These are phyloP conservation scores for Coenonympha arcania DNA, from an alignment of 2,888 invertebrate genomes.

Conservation along the genomic window DNA sequence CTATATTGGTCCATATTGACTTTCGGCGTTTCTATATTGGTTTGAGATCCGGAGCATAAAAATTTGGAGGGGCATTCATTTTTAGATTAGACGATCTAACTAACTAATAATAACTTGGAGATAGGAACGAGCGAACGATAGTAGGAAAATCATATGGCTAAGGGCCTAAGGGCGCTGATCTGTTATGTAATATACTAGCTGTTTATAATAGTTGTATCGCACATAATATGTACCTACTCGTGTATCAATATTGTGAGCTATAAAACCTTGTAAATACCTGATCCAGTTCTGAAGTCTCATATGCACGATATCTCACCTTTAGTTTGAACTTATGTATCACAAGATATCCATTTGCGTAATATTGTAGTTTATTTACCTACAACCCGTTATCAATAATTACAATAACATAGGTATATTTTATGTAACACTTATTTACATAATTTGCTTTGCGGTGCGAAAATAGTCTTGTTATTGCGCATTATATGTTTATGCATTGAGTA, in stretches of 20 bases:
- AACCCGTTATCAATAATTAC: slow-evolving; percentile 27
- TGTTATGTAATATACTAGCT: no score
- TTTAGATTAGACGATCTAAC: no score
- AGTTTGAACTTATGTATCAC: slow-evolving; percentile 21
- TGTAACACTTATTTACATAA: neutral
- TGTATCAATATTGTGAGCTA: neutral
- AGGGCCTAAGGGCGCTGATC: no score
- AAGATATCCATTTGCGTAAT: slow-evolving; percentile 29
- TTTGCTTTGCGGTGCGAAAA: neutral
- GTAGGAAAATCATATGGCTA: no score
- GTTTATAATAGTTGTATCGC: no score
- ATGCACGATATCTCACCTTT: neutral
- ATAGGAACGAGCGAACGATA: no score
- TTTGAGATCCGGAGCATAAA: no score
- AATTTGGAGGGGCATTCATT: no score
- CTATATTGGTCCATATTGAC: no score
- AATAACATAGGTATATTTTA: neutral
- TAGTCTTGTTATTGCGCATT: neutral
- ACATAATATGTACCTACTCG: no score
- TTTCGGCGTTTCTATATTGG: no score
- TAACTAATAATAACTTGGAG: no score
- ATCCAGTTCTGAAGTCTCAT: neutral
- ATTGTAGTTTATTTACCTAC: slow-evolving; percentile 27
- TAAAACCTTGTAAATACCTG: neutral
- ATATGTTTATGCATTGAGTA: neutral